Evolutionary conservation across 1,140 invertebrate genomes (phyloP).

Genomic region (Lepidotrigona ventralis): DNA sequence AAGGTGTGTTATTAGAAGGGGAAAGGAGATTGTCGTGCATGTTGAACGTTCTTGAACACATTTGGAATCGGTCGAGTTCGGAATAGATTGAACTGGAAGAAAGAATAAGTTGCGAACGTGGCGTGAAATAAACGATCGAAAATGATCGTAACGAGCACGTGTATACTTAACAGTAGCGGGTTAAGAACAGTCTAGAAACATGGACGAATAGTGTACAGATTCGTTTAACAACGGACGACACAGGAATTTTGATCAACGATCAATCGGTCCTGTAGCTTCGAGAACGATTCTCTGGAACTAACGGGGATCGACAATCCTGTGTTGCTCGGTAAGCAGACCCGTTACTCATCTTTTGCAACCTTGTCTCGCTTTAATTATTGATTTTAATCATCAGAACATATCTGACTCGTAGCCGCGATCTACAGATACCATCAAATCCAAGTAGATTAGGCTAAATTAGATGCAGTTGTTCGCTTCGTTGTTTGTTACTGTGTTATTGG

Average conservation of each 20-base stretch:
- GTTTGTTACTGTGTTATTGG: neutral
- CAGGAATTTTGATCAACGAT: slow-evolving; percentile 23
- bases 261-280: slow-evolving; percentile 15
- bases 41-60: neutral
- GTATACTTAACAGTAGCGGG: neutral
- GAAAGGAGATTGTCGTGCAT: neutral
- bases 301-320: slow-evolving; percentile 8
- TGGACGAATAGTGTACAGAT: slow-evolving; percentile 46
- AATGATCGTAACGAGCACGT: neutral
- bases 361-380: neutral
- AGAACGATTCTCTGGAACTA: slow-evolving; percentile 9
- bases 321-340: neutral
- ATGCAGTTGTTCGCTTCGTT: neutral
- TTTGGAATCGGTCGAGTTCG: slow-evolving; percentile 1
- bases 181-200: slow-evolving; percentile 30
- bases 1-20: no score
- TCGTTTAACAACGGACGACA: slow-evolving; percentile 38
- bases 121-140: neutral
- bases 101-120: neutral
- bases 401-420: neutral
- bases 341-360: neutral
- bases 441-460: neutral
- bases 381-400: neutral
- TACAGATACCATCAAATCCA: neutral
- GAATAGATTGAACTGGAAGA: neutral